Base-by-base conservation (phyloP, 2,113 vertebrate genomes). In the Myocastor coypus region DNA sequence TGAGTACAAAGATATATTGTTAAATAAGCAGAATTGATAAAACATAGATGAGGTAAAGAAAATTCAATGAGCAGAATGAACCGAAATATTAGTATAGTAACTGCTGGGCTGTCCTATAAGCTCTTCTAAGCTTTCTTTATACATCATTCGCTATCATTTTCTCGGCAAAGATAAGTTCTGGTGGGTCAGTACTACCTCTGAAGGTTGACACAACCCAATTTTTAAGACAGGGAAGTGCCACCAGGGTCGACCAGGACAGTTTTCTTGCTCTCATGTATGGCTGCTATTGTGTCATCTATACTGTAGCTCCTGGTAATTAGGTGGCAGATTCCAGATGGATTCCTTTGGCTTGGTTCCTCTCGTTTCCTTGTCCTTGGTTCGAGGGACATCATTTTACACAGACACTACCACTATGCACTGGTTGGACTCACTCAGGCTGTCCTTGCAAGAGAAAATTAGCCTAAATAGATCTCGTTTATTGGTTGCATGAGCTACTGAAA, bases 271-370 rank as follows among this genome's bases (percentile, higher is more conserved):
- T 85, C n/a, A 88, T 17, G 26, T 81, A 28, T 75, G 94, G 73
- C 92, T 78, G 71, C n/a, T 75, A 59, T 94, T 90, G 42, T 86
- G 30, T 19, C 73, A 87, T 97, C 97, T 94, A 63, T 46, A 71
- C 80, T 81, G 63, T 80, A 89, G 26, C 87, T 95, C 83, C 92
- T 86, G 92, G 78, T 91, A 95, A 96, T 97, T 97, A 96, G 95
- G 91, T 91, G 96, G 96, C 92, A 50, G 94, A 95, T 91, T 91
- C 88, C 96, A 96, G 92, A 94, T 91, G 95, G 96, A 57, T 84
- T 92, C 75, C 82, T 95, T 96, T 0, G 0, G 61, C 88, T 68
- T 82, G 64, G n/a, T 9, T 46, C 88, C 89, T 81, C 78, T 87
- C 7, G 37, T 66, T 77, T 30, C 86, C 57, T 78, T 94, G 63